phyloP scores from a whole-genome alignment of 2,888 invertebrate genomes.

The Copidosoma aretas region DNA sequence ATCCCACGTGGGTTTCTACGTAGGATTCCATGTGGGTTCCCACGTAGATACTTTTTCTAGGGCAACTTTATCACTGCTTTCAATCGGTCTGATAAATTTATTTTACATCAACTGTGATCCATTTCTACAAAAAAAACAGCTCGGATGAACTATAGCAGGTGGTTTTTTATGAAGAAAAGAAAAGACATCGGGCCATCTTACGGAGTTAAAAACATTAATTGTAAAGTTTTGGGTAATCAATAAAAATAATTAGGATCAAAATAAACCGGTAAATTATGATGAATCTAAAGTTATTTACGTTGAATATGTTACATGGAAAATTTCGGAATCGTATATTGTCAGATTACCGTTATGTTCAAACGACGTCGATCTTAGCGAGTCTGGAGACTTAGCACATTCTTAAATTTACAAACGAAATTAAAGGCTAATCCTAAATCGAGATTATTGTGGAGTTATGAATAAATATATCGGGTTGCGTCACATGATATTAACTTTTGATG shows the following conservation, averaged over 20 bases:
- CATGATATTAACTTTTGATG: not conserved
- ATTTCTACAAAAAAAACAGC: conserved; percentile 1
- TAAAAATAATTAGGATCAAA: not conserved
- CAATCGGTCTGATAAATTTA: not conserved
- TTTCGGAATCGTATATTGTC: not conserved
- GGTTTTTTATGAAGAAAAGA: not conserved
- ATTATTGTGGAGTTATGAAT: not conserved
- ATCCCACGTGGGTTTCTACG: too few species aligned
- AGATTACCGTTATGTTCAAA: conserved; percentile 2
- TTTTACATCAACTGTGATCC: not conserved
- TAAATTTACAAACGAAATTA: not conserved
- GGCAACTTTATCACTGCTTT: conserved; percentile 1
- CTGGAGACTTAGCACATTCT: not conserved
- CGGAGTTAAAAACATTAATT: not conserved
- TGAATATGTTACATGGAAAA: not conserved
- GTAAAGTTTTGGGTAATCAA: conserved; percentile 8
- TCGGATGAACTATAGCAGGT: conserved; percentile 6
- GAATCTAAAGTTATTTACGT: not conserved
- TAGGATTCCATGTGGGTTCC: too few species aligned
- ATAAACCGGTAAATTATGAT: not conserved
- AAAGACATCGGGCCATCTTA: not conserved
- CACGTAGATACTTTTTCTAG: too few species aligned
- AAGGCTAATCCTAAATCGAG: not conserved
- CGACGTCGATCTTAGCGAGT: not conserved
- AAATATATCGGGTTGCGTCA: not conserved